These are phyloP conservation scores for Lepilemur septentrionalis DNA, from an alignment of 2,797 vertebrate genomes.

Conservation along the genomic window DNA sequence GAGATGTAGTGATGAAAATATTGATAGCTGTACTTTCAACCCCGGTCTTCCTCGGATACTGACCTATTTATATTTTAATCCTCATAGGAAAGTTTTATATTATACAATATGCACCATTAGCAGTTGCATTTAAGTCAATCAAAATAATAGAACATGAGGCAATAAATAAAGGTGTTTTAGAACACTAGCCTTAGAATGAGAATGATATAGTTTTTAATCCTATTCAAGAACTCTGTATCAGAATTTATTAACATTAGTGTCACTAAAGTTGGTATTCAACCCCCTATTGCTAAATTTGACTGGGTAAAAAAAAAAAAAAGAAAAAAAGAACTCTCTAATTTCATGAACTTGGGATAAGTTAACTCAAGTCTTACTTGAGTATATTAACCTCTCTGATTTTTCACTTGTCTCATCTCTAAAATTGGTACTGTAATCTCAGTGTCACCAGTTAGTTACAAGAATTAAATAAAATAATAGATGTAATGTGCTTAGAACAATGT, in stretches of 20 bases:
- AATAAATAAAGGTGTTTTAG: background rate
- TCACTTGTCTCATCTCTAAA: background rate
- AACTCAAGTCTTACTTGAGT: background rate
- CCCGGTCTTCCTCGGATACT: background rate
- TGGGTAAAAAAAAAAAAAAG: too few species aligned
- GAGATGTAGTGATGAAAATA: background rate
- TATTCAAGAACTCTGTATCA: background rate
- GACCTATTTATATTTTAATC: constrained; percentile 8
- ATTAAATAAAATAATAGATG: background rate
- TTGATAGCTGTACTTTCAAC: background rate
- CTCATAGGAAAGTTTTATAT: background rate
- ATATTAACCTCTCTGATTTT: background rate
- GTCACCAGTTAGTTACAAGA: background rate
- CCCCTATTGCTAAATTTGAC: too few species aligned
- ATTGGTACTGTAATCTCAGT: background rate
- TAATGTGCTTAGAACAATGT: background rate
- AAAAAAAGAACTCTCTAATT: background rate
- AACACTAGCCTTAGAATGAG: background rate
- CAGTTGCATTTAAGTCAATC: background rate
- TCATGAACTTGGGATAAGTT: background rate
- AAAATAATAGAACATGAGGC: background rate
- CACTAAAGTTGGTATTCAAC: too few species aligned
- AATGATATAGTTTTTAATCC: background rate
- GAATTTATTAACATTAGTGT: too few species aligned
- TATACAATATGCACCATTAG: background rate